phyloP scores from a whole-genome alignment of 1,140 invertebrate genomes.

The Spodoptera litura region DNA sequence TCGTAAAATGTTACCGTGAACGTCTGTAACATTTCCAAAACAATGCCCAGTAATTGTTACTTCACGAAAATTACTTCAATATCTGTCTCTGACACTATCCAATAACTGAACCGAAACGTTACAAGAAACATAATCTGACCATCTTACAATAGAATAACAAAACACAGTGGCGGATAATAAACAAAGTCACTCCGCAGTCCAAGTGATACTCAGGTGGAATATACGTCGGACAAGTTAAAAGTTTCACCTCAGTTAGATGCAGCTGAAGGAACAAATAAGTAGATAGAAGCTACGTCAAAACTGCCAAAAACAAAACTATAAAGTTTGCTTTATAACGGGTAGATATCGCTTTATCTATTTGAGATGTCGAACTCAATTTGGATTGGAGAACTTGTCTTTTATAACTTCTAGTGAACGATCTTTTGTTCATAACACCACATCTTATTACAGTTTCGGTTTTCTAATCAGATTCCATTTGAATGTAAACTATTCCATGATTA shows the following conservation, averaged over 20 bases:
- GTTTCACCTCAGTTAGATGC: constrained; percentile 78
- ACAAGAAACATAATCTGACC: constrained; percentile 37
- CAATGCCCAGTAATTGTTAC: constrained; percentile 41
- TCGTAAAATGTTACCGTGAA: constrained; percentile 65
- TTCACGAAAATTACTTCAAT: constrained; percentile 40
- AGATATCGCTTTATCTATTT: constrained; percentile 84
- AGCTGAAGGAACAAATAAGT: constrained; percentile 83
- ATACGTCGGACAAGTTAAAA: constrained; percentile 79
- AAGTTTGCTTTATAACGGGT: constrained; percentile 83
- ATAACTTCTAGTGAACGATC: constrained; percentile 55
- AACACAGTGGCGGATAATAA: constrained; percentile 62
- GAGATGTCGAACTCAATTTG: constrained; percentile 81
- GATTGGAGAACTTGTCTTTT: constrained; percentile 66
- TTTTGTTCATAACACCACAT: constrained; percentile 47
- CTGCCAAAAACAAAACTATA: constrained; percentile 87
- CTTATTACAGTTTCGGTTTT: constrained; percentile 46
- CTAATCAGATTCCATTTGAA: constrained; percentile 44
- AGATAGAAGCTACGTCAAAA: constrained; percentile 84
- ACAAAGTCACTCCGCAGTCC: constrained; percentile 61
- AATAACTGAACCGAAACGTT: constrained; percentile 14
- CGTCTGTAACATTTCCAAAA: constrained; percentile 42
- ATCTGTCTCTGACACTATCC: constrained; percentile 18
- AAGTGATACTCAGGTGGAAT: constrained; percentile 75
- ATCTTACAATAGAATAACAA: constrained; percentile 54
- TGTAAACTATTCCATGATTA: constrained; percentile 47